Percentiles rank a stretch among this genome's conserved stretches.
Conservation (phyloP, 2,888 invertebrate genomes). For the Neocrepidodera transversa region DNA sequence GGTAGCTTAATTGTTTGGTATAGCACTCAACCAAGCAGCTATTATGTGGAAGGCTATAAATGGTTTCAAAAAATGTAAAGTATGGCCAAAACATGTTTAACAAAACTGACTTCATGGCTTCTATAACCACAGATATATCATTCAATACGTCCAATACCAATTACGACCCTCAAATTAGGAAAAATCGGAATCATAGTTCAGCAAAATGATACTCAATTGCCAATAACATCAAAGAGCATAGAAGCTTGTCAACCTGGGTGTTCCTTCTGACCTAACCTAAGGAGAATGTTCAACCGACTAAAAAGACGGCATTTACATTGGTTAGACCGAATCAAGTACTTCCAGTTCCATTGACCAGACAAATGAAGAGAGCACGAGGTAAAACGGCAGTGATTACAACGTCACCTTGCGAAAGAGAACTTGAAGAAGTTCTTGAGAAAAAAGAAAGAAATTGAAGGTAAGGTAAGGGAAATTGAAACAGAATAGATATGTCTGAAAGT, state of each 20-base stretch:
- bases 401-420: neutral
- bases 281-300: neutral
- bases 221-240: neutral
- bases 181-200: too few species aligned
- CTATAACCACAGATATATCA: neutral
- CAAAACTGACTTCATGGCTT: neutral
- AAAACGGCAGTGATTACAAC: neutral
- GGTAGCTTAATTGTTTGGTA: slow-evolving; percentile 1
- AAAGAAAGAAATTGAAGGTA: neutral
- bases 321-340: neutral
- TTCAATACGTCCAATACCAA: neutral
- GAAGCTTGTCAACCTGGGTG: neutral
- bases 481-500: neutral
- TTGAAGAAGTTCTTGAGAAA: too few species aligned
- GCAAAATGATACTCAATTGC: too few species aligned
- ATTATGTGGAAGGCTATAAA: neutral
- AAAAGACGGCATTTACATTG: neutral
- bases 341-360: neutral
- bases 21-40: neutral
- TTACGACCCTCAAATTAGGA: too few species aligned
- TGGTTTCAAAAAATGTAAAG: slow-evolving; percentile 6
- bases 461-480: neutral
- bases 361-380: neutral
- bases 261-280: neutral
- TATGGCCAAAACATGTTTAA: neutral